phyloP scores from a whole-genome alignment of 2,888 invertebrate genomes.

The Craniophora ligustri region DNA sequence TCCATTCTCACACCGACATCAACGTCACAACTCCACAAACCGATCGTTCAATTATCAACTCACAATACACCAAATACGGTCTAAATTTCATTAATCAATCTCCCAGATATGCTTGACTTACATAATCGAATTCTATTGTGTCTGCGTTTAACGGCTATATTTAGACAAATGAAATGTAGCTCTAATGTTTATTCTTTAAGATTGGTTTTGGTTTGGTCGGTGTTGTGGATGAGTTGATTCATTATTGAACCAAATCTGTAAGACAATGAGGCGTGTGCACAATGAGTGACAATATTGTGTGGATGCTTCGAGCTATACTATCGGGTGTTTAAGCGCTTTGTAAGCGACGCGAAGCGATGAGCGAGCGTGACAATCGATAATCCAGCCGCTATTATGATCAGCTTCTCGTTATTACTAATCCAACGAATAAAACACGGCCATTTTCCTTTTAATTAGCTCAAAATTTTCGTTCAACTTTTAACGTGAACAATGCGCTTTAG shows the following conservation, averaged over 20 bases:
- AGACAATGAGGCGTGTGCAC: conserved; percentile 70
- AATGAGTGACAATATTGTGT: conserved; percentile 70
- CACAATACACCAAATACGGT: conserved; percentile 50
- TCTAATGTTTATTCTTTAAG: conserved; percentile 1
- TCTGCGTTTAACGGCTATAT: conserved; percentile 68
- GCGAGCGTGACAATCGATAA: conserved; percentile 30
- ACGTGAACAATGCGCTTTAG: background rate
- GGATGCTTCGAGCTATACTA: conserved; percentile 64
- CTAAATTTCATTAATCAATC: conserved; percentile 58
- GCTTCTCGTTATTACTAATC: conserved; percentile 14
- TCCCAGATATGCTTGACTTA: conserved; percentile 60
- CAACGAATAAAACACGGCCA: background rate
- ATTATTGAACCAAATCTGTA: conserved; percentile 52
- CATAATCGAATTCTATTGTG: conserved; percentile 58
- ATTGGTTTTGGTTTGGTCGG: conserved; percentile 25
- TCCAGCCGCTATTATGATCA: conserved; percentile 25
- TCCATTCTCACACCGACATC: conserved; percentile 3
- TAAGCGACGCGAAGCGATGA: conserved; percentile 39
- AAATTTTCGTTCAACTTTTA: background rate
- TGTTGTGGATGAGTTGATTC: conserved; percentile 47
- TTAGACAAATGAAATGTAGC: conserved; percentile 13
- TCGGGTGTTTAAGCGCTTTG: conserved; percentile 47
- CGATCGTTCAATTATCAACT: conserved; percentile 60
- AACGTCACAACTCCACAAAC: conserved; percentile 37
- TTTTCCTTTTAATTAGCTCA: conserved; percentile 23